Evolutionary conservation across 2,113 vertebrate genomes (phyloP), one percentile per base, ranked within the genome.

Genomic region (Alouatta palliata): DNA sequence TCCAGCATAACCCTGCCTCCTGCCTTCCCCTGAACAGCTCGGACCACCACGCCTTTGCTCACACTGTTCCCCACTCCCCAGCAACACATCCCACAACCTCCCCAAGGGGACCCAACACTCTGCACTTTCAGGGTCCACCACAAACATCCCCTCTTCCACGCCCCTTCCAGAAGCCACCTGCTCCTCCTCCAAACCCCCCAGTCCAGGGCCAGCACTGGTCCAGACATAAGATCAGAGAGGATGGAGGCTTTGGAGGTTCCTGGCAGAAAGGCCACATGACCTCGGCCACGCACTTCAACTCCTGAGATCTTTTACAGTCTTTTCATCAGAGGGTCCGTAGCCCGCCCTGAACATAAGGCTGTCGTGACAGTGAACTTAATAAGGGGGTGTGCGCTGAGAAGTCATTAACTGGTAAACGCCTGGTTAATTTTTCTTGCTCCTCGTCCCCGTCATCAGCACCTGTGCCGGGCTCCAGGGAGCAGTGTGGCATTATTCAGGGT

Each of bases 401-500:
- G 61, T 7, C 9, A 52, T 23, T 47, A 6, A 4, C 7, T 8
- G 1, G 25, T 16, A 32, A 25, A 11, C 14, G 5, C 52, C 52
- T 17, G 4, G 52, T 16, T 52, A 17, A 52, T 52, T 52, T 52
- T 52, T 52, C 52, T 19, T 52, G 3, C n/a, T 7, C 45, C 76
- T 2, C 0, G 0, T 9, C 19, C 14, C 23, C 0, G 0, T n/a
- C 94, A 5, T 16, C 43, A 0, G 82, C 83, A 6, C 37, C 58
- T 25, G 40, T 0, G 1, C 37, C 5, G 45, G 73, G 73, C 3
- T 7, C 17, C 43, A 6, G 12, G 6, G 54, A 8, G 11, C 1
- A 23, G 1, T 3, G 6, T 1, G 6, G 32, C 0, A 4, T 0
- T 6, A 2, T 1, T 2, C 0, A 4, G 32, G 37, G 70, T 43